phyloP scores from a whole-genome alignment of 2,113 vertebrate genomes.

The Pionites leucogaster region DNA sequence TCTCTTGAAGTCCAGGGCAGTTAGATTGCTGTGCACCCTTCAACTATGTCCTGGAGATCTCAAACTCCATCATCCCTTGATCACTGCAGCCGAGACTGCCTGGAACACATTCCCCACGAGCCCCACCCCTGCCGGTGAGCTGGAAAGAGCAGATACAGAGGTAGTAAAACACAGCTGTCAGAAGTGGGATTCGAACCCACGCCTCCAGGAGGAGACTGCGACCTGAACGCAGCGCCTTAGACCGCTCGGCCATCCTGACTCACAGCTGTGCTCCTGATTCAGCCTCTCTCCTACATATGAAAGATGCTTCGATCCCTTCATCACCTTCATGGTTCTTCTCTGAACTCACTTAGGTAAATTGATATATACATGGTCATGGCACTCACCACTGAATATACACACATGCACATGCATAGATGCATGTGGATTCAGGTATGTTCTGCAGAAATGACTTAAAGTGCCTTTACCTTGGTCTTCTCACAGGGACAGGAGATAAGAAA shows the following conservation, averaged over 20 bases:
- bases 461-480: neutral
- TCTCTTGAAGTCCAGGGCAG: neutral
- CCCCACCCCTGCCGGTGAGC: neutral
- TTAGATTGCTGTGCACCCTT: no score
- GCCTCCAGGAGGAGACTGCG: slow-evolving; percentile 75
- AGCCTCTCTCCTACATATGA: neutral
- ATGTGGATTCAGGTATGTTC: neutral
- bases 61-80: neutral
- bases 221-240: slow-evolving; percentile 82
- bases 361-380: neutral
- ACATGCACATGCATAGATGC: no score
- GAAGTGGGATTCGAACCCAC: slow-evolving; percentile 74
- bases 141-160: neutral
- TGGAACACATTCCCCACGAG: neutral
- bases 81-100: neutral
- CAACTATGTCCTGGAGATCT: neutral
- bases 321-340: neutral
- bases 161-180: neutral
- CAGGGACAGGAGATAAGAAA: neutral
- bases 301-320: neutral
- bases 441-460: neutral
- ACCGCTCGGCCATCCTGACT: slow-evolving; percentile 80
- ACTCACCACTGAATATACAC: neutral
- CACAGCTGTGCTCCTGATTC: fast-evolving
- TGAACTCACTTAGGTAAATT: neutral